These are phyloP conservation scores for Coendou prehensilis DNA, from an alignment of 2,797 vertebrate species.

Conservation along the genomic window DNA sequence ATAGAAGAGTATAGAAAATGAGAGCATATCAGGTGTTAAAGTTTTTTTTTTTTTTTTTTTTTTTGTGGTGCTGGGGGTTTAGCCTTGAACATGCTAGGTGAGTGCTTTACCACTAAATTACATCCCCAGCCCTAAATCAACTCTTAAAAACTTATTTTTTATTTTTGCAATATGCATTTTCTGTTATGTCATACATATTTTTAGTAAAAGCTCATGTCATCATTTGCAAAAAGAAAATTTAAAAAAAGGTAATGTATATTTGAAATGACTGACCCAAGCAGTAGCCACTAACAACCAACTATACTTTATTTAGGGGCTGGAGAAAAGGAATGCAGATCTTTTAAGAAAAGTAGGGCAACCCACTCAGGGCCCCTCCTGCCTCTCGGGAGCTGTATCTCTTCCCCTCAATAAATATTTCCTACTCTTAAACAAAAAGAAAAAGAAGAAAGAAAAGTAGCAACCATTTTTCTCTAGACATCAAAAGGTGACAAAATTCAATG, in stretches of 20 bases:
- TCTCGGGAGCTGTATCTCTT: too few species aligned
- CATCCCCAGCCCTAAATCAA: background rate
- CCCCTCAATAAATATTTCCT: too few species aligned
- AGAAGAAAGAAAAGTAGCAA: background rate
- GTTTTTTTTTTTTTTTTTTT: background rate
- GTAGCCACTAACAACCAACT: background rate
- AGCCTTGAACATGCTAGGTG: background rate
- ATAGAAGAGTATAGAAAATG: background rate
- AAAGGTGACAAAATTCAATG: background rate
- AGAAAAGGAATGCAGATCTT: background rate
- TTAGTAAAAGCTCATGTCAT: background rate
- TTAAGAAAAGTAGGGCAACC: background rate
- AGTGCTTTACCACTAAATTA: background rate
- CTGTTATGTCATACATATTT: background rate
- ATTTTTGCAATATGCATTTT: background rate
- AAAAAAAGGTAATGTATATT: background rate
- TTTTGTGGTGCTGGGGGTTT: background rate
- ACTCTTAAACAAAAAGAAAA: too few species aligned
- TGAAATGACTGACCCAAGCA: conserved; percentile 4
- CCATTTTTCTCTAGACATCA: background rate
- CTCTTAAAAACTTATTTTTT: background rate
- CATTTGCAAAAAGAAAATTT: background rate
- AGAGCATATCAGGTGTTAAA: background rate
- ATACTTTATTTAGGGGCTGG: background rate
- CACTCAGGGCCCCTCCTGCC: too few species aligned